Conservation (phyloP, 2,888 invertebrate genomes). For the Epistrophe eligans region DNA sequence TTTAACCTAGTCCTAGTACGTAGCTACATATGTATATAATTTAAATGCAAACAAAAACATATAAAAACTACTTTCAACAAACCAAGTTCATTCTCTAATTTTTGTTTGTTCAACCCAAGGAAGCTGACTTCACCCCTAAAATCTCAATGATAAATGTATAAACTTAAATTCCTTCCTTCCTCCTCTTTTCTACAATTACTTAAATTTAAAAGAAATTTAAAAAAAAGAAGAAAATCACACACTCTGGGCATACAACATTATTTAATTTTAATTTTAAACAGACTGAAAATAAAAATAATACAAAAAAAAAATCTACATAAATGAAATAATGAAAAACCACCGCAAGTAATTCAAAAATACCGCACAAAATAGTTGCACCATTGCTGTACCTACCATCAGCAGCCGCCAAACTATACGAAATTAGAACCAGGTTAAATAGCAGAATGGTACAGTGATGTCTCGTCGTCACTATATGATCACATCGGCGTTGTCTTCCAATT, state of each 20-base stretch:
- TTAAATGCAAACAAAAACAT: not conserved
- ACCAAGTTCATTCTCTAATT: conserved; percentile 66
- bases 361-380: conserved; percentile 70
- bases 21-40: conserved; percentile 14
- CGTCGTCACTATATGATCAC: conserved; percentile 63
- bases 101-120: conserved; percentile 62
- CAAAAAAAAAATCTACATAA: not conserved
- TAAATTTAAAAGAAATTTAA: conserved; percentile 16
- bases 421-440: conserved; percentile 76
- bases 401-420: conserved; percentile 74
- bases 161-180: conserved; percentile 57
- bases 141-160: conserved; percentile 72
- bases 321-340: conserved; percentile 26
- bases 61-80: conserved; percentile 23
- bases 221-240: not conserved
- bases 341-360: conserved; percentile 61
- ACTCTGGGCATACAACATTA: conserved; percentile 45
- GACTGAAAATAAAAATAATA: conserved; percentile 21
- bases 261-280: conserved; percentile 63
- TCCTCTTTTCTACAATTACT: conserved; percentile 27
- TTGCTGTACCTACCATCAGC: conserved; percentile 50
- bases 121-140: conserved; percentile 73
- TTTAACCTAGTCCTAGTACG: conserved; percentile 19
- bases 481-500: conserved; percentile 6
- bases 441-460: conserved; percentile 67